Percentiles rank a stretch among this genome's conserved stretches.
Conservation (phyloP, 2,888 invertebrate genomes). For the Drosophila melanosoma region DNA sequence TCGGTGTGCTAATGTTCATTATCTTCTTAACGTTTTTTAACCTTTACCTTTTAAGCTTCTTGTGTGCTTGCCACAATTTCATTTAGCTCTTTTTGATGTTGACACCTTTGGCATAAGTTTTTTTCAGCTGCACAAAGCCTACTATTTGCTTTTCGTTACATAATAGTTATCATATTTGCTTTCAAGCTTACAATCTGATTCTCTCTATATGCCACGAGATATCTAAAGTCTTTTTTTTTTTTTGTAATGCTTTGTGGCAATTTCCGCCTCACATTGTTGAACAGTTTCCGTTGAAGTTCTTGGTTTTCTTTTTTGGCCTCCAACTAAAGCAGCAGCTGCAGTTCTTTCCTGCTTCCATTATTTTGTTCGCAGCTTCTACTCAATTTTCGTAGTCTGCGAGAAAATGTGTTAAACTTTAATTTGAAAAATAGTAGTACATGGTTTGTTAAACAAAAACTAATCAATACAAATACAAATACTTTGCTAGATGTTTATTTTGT, state of each 20-base stretch:
- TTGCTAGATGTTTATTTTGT: not conserved
- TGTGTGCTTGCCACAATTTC: constrained; percentile 6
- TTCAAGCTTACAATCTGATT: not conserved
- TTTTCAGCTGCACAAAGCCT: constrained; percentile 4
- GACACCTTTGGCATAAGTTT: constrained; percentile 13
- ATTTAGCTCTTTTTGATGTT: constrained; percentile 6
- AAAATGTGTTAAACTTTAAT: not conserved
- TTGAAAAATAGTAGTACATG: not conserved
- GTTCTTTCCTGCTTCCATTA: constrained; percentile 3
- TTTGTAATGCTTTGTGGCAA: constrained; percentile 7
- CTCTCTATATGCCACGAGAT: not conserved
- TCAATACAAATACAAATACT: not conserved
- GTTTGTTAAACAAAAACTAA: not conserved
- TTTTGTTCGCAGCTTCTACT: constrained; percentile 6
- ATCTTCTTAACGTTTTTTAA: not conserved
- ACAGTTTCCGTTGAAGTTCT: constrained; percentile 37
- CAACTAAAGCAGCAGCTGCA: constrained; percentile 25
- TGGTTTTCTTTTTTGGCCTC: constrained; percentile 25
- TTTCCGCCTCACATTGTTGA: constrained; percentile 35
- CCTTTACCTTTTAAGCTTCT: constrained; percentile 8
- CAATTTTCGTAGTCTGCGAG: not conserved
- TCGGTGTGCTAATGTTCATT: not conserved
- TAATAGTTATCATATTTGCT: constrained; percentile 28
- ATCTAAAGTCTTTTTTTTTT: constrained; percentile 2
- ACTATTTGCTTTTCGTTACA: constrained; percentile 1